phyloP scores from a whole-genome alignment of 2,797 vertebrate genomes.

The Fundulus diaphanus region DNA sequence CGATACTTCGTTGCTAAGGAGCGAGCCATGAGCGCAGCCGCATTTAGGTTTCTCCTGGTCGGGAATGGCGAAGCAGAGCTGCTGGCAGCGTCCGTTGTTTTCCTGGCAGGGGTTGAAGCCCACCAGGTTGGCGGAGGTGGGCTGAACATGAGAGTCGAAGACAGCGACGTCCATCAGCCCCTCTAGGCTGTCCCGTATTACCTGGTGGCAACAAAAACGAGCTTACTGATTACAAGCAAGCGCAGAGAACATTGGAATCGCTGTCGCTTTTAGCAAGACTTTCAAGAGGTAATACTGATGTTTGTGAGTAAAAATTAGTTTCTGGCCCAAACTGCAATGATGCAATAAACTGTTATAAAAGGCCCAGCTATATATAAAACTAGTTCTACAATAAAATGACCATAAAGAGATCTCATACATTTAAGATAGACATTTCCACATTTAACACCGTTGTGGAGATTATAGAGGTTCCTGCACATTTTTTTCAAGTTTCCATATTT shows the following conservation, averaged over 20 bases:
- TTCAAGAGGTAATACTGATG: too few relatives aligned
- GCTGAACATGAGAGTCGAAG: slow-evolving; percentile 85
- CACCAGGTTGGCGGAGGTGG: slow-evolving; percentile 81
- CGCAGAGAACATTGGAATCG: neutral
- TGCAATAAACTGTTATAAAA: too few relatives aligned
- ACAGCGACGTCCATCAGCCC: slow-evolving; percentile 86
- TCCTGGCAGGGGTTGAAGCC: slow-evolving; percentile 89
- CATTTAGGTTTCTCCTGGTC: slow-evolving; percentile 80
- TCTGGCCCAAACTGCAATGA: too few relatives aligned
- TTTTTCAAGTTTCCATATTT: too few relatives aligned
- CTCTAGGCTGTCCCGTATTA: slow-evolving; percentile 88
- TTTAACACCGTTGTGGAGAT: too few relatives aligned
- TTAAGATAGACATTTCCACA: too few relatives aligned
- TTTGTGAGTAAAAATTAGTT: too few relatives aligned
- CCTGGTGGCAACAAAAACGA: slow-evolving; percentile 41
- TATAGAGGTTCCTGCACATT: too few relatives aligned
- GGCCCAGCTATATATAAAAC: too few relatives aligned
- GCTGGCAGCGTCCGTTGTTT: slow-evolving; percentile 89
- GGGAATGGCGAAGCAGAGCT: slow-evolving; percentile 91
- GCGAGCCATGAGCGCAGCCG: slow-evolving; percentile 88
- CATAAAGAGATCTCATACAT: too few relatives aligned
- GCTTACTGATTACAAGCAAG: neutral
- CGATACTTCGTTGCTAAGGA: slow-evolving; percentile 85
- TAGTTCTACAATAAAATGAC: too few relatives aligned
- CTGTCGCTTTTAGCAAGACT: too few relatives aligned